Percentiles rank a stretch among this genome's conserved stretches.
Conservation (phyloP, 2,888 invertebrate species). For the Gordius sp. region DNA sequence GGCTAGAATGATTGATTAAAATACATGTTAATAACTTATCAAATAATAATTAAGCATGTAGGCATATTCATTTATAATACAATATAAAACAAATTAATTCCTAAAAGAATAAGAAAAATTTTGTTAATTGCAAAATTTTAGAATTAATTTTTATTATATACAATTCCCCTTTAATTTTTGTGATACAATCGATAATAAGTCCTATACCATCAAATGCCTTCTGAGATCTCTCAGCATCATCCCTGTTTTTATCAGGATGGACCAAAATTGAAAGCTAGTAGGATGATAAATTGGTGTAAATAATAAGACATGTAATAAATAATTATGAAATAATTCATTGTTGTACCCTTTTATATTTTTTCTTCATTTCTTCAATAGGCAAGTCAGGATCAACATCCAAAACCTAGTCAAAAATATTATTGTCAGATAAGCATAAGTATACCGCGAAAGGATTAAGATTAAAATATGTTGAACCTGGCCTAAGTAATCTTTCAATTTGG, state of each 20-base stretch:
- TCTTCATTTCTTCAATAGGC: conserved; percentile 66
- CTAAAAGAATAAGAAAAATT: too few relatives aligned
- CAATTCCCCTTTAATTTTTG: too few relatives aligned
- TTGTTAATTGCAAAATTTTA: too few relatives aligned
- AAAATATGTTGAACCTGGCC: conserved; percentile 90
- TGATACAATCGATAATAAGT: conserved; percentile 36
- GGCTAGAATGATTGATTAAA: background rate
- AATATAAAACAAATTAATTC: too few relatives aligned
- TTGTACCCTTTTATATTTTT: conserved; percentile 57
- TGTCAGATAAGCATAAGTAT: background rate
- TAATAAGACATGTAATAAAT: conserved; percentile 18
- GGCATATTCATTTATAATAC: too few relatives aligned
- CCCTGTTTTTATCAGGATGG: conserved; percentile 96
- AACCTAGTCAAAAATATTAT: conserved; percentile 21
- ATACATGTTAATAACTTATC: too few relatives aligned
- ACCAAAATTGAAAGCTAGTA: conserved; percentile 63
- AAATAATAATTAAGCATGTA: too few relatives aligned
- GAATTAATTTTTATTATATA: too few relatives aligned
- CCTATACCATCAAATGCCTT: conserved; percentile 36
- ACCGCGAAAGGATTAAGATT: conserved; percentile 58
- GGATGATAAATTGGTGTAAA: conserved; percentile 20
- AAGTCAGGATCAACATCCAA: conserved; percentile 47
- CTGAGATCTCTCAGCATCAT: conserved; percentile 74
- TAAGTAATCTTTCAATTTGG: conserved; percentile 73
- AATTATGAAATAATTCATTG: conserved; percentile 13